A percentile compares a stretch with the other conserved stretches of the same genome.
Conservation (phyloP, 2,888 invertebrate genomes). For the Laothoe populi region DNA sequence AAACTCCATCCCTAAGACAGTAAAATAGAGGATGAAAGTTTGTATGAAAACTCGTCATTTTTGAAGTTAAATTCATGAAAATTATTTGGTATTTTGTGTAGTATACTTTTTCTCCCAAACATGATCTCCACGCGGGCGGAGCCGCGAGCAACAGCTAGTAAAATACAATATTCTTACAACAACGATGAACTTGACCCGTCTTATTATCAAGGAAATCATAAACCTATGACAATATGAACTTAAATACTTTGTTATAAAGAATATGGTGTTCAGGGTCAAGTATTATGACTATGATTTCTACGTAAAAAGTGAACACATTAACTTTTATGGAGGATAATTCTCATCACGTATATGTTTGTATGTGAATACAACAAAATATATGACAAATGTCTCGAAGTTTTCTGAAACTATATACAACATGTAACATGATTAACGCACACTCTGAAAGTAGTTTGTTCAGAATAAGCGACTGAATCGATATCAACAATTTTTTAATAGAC, state of each 20-base stretch:
- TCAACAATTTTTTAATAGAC: too few relatives aligned
- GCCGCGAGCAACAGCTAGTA: not conserved
- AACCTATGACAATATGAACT: not conserved
- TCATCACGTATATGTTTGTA: not conserved
- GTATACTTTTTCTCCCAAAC: too few relatives aligned
- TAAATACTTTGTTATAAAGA: not conserved
- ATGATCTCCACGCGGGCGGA: too few relatives aligned
- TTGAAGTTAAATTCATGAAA: too few relatives aligned
- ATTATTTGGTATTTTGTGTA: too few relatives aligned
- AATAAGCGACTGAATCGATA: too few relatives aligned
- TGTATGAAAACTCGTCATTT: too few relatives aligned
- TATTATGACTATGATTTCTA: not conserved
- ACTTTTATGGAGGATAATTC: not conserved
- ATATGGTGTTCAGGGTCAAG: constrained; percentile 2
- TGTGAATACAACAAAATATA: not conserved
- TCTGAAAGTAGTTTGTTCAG: too few relatives aligned
- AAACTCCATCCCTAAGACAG: too few relatives aligned
- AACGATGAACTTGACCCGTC: not conserved
- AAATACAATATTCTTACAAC: not conserved
- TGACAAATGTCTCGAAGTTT: not conserved
- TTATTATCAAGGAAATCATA: not conserved
- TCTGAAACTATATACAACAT: too few relatives aligned
- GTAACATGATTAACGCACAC: too few relatives aligned
- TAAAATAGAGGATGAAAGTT: too few relatives aligned
- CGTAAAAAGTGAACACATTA: not conserved